phyloP scores from a whole-genome alignment of 2,113 vertebrate species.

The Cyphomyrus discorhynchus region DNA sequence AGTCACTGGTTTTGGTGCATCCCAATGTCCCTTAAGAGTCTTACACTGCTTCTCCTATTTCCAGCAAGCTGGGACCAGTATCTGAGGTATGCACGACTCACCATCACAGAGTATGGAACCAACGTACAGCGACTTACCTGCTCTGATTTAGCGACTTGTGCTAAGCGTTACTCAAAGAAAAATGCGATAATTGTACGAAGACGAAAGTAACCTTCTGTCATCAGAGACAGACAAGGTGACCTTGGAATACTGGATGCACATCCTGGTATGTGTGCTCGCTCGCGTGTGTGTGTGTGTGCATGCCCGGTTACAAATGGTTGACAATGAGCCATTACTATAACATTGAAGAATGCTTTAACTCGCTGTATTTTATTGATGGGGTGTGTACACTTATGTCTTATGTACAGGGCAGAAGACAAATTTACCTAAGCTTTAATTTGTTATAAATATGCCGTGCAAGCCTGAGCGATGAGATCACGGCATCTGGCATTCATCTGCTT shows the following conservation, averaged over 20 bases:
- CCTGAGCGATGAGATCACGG: not conserved
- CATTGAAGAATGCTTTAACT: not conserved
- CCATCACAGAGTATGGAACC: not conserved
- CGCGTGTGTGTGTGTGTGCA: not conserved
- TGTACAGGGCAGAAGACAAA: not conserved
- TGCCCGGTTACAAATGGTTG: not conserved
- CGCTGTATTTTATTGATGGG: not conserved
- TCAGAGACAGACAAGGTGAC: not conserved
- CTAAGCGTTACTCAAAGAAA: not conserved
- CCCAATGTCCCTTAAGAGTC: not conserved
- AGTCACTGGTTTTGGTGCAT: not conserved
- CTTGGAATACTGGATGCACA: not conserved
- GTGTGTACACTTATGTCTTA: not conserved
- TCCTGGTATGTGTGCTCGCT: not conserved
- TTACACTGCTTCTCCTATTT: not conserved
- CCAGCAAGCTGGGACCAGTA: not conserved
- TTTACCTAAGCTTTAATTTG: not conserved
- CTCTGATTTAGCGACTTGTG: not conserved
- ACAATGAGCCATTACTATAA: not conserved
- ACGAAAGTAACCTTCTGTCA: not conserved
- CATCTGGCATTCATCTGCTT: conserved; percentile 10
- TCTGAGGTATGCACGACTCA: not conserved
- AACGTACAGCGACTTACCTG: not conserved
- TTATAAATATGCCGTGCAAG: not conserved
- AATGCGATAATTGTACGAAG: not conserved